These are phyloP conservation scores for Pyrgus malvae DNA, from an alignment of 2,888 invertebrate species.

Conservation along the genomic window DNA sequence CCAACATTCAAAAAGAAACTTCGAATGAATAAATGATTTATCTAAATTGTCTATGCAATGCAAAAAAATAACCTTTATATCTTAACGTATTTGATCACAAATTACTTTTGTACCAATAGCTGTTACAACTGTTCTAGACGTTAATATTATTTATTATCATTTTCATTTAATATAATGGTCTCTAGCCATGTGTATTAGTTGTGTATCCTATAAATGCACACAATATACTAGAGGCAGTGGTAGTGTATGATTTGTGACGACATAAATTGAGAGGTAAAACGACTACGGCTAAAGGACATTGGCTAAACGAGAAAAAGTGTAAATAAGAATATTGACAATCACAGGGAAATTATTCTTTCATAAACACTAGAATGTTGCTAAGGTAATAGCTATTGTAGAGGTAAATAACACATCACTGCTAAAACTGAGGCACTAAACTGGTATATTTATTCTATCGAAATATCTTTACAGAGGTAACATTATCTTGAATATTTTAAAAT, in stretches of 20 bases:
- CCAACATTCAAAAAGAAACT: conserved; percentile 25
- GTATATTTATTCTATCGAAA: not conserved
- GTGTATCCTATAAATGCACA: conserved; percentile 43
- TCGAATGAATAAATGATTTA: conserved; percentile 25
- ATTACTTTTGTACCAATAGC: conserved; percentile 54
- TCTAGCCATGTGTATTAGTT: conserved; percentile 19
- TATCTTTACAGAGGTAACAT: not conserved
- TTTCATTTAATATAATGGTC: conserved; percentile 17
- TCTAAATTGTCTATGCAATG: conserved; percentile 28
- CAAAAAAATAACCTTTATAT: conserved; percentile 36
- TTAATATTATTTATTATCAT: conserved; percentile 26
- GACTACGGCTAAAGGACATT: conserved; percentile 11
- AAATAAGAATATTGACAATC: conserved; percentile 8
- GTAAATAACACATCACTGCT: conserved; percentile 14
- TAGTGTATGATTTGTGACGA: conserved; percentile 47
- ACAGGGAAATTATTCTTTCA: conserved; percentile 15
- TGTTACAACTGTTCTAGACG: conserved; percentile 41
- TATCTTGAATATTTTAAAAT: not conserved
- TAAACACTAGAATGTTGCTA: conserved; percentile 3
- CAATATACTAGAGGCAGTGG: conserved; percentile 47
- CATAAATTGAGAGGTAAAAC: conserved; percentile 14
- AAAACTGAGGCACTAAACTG: conserved; percentile 17
- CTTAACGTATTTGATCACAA: conserved; percentile 38
- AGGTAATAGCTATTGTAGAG: conserved; percentile 7
- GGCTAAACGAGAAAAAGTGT: conserved; percentile 7